Evolutionary conservation across 2,113 vertebrate species (phyloP).

Genomic region (Pongo abelii): DNA sequence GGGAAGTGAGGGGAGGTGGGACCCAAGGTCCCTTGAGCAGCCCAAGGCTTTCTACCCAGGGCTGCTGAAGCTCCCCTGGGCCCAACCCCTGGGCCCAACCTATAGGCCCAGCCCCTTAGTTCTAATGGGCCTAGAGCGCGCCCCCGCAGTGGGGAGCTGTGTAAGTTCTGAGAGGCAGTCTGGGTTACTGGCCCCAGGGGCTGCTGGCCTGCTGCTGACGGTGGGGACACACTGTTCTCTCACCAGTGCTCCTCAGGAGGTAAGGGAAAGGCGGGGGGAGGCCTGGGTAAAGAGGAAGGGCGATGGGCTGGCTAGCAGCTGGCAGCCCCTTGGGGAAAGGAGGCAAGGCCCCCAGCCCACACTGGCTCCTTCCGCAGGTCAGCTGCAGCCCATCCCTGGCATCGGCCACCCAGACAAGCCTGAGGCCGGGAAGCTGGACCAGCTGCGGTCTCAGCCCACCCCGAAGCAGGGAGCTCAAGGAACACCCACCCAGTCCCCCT

Average conservation of each 20-base stretch:
- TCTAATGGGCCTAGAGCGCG: neutral
- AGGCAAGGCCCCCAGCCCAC: neutral
- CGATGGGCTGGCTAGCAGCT: neutral
- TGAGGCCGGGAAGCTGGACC: neutral
- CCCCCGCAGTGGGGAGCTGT: neutral
- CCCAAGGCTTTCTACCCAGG: neutral
- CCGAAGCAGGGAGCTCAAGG: neutral
- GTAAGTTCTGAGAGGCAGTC: neutral
- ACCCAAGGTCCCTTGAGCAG: neutral
- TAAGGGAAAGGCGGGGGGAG: neutral
- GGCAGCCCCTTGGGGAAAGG: neutral
- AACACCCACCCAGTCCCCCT: neutral
- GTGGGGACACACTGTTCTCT: neutral
- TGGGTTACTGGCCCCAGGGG: no score
- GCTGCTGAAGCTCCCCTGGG: neutral
- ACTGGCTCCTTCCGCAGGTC: neutral
- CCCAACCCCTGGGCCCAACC: neutral
- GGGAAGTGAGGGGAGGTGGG: neutral
- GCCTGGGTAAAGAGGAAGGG: neutral
- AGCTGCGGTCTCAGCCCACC: neutral
- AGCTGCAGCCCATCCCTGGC: fast-evolving
- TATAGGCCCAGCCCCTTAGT: neutral
- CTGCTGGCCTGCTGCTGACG: neutral
- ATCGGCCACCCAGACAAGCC: neutral
- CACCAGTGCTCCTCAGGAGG: neutral